Conservation (phyloP, 37 sponge, comb jelly and placozoan genomes). For the Aplysina aerophoba region DNA sequence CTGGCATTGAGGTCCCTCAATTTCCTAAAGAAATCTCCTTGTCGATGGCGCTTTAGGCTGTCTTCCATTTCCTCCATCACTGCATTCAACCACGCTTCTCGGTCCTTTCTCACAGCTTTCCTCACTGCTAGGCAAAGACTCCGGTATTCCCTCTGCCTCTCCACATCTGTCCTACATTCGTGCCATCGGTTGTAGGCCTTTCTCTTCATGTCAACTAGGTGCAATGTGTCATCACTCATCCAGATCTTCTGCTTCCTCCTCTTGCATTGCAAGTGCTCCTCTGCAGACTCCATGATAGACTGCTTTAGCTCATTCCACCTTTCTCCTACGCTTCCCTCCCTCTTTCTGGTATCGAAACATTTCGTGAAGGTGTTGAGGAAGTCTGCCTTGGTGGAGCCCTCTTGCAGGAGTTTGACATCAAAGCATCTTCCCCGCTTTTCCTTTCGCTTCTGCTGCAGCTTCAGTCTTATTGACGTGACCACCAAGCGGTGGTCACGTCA, state of each 20-base stretch:
- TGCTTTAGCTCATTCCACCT: constrained; percentile 9
- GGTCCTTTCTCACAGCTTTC: background rate
- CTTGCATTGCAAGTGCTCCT: background rate
- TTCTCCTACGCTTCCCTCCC: background rate
- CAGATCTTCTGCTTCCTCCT: constrained; percentile 10
- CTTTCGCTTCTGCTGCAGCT: background rate
- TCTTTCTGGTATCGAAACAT: background rate
- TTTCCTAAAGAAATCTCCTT: constrained; percentile 4
- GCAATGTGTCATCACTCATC: constrained; percentile 10
- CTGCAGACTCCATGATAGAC: constrained; percentile 6
- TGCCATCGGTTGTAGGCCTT: constrained; percentile 1
- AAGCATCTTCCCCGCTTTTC: constrained; percentile 7
- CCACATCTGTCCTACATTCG: constrained; percentile 1
- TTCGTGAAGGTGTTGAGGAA: constrained; percentile 1
- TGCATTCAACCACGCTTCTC: background rate
- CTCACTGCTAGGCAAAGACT: background rate
- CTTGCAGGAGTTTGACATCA: constrained; percentile 17
- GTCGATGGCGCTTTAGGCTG: constrained; percentile 9
- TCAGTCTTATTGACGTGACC: constrained; percentile 12
- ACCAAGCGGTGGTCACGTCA: constrained; percentile 9
- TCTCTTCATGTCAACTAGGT: background rate
- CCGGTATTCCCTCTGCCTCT: background rate
- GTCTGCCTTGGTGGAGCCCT: background rate
- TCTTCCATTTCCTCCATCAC: constrained; percentile 25
- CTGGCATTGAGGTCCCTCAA: constrained; percentile 11